Evolutionary conservation across 2,888 invertebrate genomes (phyloP).

Genomic region (Euzetes globulus): DNA sequence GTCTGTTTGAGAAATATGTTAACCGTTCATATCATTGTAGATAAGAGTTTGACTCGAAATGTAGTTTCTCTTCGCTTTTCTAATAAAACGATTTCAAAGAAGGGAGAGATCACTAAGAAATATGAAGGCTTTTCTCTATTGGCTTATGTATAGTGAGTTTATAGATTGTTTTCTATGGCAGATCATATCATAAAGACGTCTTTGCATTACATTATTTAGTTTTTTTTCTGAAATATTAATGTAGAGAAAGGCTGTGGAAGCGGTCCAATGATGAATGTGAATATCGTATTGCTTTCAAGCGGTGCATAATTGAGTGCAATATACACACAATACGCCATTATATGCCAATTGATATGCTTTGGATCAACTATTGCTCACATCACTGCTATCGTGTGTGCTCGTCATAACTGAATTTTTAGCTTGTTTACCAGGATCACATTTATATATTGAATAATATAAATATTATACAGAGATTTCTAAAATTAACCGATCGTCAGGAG

Average conservation of each 20-base stretch:
- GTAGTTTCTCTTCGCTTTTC: background rate
- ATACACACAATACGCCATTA: background rate
- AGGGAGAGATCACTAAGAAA: background rate
- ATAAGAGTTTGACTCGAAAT: background rate
- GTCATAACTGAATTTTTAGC: background rate
- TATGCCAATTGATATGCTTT: conserved; percentile 21
- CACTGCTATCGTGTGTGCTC: background rate
- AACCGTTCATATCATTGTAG: background rate
- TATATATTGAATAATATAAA: too few relatives aligned
- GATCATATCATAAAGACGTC: conserved; percentile 26
- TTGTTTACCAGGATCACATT: too few relatives aligned
- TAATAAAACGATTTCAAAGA: background rate
- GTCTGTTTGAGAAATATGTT: background rate
- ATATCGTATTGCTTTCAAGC: conserved; percentile 31
- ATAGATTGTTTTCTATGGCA: background rate
- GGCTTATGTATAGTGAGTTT: background rate
- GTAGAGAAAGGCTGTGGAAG: background rate
- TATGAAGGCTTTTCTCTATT: background rate
- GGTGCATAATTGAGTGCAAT: conserved; percentile 25
- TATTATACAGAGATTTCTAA: too few relatives aligned
- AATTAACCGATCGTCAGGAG: too few relatives aligned
- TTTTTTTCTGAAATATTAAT: conserved; percentile 23
- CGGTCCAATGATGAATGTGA: conserved; percentile 16
- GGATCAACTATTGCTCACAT: background rate
- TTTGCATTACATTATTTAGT: conserved; percentile 17